phyloP scores from a whole-genome alignment of 2,888 invertebrate species.

The Corbicula japonica region DNA sequence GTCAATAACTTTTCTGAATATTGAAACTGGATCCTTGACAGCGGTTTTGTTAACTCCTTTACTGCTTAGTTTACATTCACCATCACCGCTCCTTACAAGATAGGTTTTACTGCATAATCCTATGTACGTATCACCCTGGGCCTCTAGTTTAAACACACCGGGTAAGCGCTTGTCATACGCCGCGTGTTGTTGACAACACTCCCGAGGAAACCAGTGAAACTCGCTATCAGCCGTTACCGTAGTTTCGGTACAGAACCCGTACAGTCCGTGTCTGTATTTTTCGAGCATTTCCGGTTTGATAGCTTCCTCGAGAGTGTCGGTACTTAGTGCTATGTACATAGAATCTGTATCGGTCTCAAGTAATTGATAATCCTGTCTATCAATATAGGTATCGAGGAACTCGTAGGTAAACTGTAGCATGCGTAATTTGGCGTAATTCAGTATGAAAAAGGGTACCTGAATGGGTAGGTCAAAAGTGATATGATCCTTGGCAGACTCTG shows the following conservation, averaged over 20 bases:
- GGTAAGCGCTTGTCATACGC: constrained; percentile 18
- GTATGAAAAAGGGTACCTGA: constrained; percentile 63
- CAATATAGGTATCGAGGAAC: constrained; percentile 54
- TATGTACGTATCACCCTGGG: constrained; percentile 32
- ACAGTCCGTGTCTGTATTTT: not conserved
- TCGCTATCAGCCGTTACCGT: not conserved
- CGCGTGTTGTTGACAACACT: constrained; percentile 34
- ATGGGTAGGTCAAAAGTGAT: constrained; percentile 51
- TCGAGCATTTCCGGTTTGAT: constrained; percentile 19
- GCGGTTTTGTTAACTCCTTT: constrained; percentile 19
- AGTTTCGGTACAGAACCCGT: constrained; percentile 29
- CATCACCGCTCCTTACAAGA: not conserved
- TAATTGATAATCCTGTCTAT: constrained; percentile 46
- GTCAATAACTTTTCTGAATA: constrained; percentile 19
- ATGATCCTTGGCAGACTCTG: constrained; percentile 32
- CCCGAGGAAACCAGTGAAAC: constrained; percentile 27
- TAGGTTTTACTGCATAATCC: constrained; percentile 40
- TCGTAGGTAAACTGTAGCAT: constrained; percentile 64
- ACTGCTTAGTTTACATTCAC: constrained; percentile 1
- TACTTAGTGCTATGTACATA: constrained; percentile 34
- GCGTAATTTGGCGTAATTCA: constrained; percentile 67
- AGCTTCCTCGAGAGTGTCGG: not conserved
- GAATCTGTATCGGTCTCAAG: constrained; percentile 63
- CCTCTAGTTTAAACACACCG: constrained; percentile 35
- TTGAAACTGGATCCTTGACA: not conserved